Evolutionary conservation across 2,113 vertebrate genomes (phyloP).

Genomic region (Aspidoscelis tigris): DNA sequence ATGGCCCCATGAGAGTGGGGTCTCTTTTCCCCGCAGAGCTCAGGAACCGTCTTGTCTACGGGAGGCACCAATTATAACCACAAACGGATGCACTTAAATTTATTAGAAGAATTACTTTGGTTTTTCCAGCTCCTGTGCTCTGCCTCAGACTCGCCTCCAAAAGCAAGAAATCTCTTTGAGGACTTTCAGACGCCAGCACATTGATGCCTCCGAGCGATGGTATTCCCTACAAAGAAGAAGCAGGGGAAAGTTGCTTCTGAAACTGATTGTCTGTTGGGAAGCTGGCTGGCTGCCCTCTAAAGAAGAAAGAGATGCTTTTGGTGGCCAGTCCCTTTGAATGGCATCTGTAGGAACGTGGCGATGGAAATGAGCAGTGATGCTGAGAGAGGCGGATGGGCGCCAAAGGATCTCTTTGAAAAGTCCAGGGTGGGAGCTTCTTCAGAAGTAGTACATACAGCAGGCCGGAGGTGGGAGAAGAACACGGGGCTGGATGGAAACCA

Average conservation of each 20-base stretch:
- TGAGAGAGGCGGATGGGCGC: neutral
- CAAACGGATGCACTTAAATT: neutral
- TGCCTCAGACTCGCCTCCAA: neutral
- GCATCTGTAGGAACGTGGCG: neutral
- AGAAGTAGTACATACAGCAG: neutral
- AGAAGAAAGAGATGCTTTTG: neutral
- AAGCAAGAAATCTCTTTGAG: slow-evolving; percentile 1
- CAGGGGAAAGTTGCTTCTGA: neutral
- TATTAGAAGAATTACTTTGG: neutral
- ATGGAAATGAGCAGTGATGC: neutral
- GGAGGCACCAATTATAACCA: neutral
- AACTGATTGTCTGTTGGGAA: neutral
- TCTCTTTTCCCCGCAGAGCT: neutral
- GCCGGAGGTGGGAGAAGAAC: neutral
- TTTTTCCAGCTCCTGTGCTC: neutral
- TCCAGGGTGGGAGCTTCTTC: neutral
- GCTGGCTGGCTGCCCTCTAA: neutral
- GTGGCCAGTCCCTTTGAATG: neutral
- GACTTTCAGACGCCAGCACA: neutral
- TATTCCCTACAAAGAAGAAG: neutral
- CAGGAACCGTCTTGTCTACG: neutral
- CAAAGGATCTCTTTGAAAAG: neutral
- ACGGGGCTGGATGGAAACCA: neutral
- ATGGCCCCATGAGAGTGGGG: neutral
- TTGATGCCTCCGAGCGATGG: neutral